Conservation (phyloP, 2,113 vertebrate genomes). For the Boleophthalmus pectinirostris region DNA sequence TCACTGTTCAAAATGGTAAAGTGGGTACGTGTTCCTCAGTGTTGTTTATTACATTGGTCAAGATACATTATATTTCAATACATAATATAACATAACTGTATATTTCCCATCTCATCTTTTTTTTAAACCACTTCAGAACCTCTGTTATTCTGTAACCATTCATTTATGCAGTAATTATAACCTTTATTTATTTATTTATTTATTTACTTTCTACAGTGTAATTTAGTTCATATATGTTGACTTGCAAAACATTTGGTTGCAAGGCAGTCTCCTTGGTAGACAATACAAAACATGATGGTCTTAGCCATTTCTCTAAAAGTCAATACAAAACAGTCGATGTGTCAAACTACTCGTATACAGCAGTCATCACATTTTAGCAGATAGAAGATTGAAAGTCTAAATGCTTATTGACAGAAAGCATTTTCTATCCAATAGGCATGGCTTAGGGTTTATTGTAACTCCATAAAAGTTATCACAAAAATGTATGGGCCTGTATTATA, state of each 20-base stretch:
- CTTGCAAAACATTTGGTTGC: background rate
- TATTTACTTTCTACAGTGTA: too few relatives aligned
- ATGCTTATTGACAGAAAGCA: background rate
- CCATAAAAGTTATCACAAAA: background rate
- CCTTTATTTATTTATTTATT: too few relatives aligned
- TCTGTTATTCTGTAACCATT: too few relatives aligned
- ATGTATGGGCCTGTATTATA: conserved; percentile 3
- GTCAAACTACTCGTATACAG: conserved; percentile 8
- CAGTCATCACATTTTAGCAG: background rate
- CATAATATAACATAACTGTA: too few relatives aligned
- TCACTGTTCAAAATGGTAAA: background rate
- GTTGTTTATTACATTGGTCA: background rate
- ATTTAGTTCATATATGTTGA: background rate
- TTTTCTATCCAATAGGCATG: background rate
- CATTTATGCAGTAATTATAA: background rate
- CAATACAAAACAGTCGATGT: background rate
- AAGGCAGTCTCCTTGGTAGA: background rate
- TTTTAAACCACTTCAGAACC: too few relatives aligned
- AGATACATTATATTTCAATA: too few relatives aligned
- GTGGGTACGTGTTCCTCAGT: background rate
- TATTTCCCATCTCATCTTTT: too few relatives aligned
- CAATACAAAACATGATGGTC: background rate
- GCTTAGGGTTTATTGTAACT: conserved; percentile 3
- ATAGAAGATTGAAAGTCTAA: background rate
- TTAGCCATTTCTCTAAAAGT: background rate